Percentiles rank a stretch among this genome's conserved stretches.
Evolutionary conservation across 2,888 invertebrate genomes (phyloP).

Genomic region (Lasioglossum lativentre): DNA sequence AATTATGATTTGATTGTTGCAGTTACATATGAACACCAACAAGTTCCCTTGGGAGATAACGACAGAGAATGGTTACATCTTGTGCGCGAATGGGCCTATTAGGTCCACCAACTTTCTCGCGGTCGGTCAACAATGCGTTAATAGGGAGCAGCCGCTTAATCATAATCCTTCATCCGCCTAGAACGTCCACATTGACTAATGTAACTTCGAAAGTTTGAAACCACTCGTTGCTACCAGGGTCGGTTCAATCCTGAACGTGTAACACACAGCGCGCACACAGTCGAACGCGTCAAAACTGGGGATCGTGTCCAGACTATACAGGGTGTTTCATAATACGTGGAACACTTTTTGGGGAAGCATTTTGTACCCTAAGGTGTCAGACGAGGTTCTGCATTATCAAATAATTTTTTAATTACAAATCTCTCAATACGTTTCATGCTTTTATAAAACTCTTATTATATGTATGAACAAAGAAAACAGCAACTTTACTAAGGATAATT

Average conservation of each 20-base stretch:
- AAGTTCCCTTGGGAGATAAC: not conserved
- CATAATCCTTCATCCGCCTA: conserved; percentile 15
- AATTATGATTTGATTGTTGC: not conserved
- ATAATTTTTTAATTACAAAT: not conserved
- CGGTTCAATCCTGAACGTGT: not conserved
- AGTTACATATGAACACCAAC: not conserved
- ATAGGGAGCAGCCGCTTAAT: conserved; percentile 3
- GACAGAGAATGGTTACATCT: not conserved
- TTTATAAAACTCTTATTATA: too few relatives aligned
- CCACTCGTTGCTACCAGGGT: not conserved
- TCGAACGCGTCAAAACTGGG: not conserved
- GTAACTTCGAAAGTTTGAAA: conserved; percentile 13
- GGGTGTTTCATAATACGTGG: not conserved
- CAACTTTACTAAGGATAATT: too few relatives aligned
- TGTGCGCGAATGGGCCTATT: not conserved
- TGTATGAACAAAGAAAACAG: too few relatives aligned
- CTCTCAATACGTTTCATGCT: not conserved
- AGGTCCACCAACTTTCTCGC: conserved; percentile 13
- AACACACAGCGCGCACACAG: not conserved
- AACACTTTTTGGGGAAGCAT: not conserved
- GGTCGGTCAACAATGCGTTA: conserved; percentile 21
- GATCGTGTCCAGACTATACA: not conserved
- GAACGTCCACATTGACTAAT: conserved; percentile 8
- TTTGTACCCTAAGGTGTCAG: not conserved
- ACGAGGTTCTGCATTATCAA: not conserved